Percentiles rank a stretch among this genome's conserved stretches.
phyloP scores from a whole-genome alignment of 2,888 invertebrate genomes.

The Sussaba pulchella region DNA sequence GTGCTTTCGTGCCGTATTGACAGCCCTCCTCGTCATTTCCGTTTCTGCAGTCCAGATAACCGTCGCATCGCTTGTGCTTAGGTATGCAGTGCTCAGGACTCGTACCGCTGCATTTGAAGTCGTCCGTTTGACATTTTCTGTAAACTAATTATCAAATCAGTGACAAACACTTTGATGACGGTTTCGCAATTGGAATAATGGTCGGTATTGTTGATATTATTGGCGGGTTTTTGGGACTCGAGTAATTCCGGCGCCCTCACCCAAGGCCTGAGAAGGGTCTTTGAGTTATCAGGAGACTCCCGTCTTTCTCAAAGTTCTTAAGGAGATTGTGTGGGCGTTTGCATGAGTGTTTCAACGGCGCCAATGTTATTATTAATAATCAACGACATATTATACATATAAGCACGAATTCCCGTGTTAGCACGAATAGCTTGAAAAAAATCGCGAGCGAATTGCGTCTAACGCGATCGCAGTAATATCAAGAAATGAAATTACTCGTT shows the following conservation, averaged over 20 bases:
- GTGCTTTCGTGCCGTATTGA: slow-evolving; percentile 84
- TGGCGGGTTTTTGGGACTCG: too few species aligned
- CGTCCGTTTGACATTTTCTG: slow-evolving; percentile 93
- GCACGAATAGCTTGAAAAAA: slow-evolving; percentile 37
- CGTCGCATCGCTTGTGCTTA: slow-evolving; percentile 95
- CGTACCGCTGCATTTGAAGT: slow-evolving; percentile 92
- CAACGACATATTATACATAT: too few species aligned
- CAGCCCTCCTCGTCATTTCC: slow-evolving; percentile 93
- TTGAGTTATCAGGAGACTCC: too few species aligned
- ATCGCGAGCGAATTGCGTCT: slow-evolving; percentile 29
- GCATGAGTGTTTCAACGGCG: too few species aligned
- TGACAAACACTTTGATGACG: too few species aligned
- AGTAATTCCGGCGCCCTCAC: too few species aligned
- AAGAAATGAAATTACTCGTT: slow-evolving; percentile 46
- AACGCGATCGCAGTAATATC: slow-evolving; percentile 25
- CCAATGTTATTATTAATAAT: too few species aligned
- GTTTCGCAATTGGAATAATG: too few species aligned
- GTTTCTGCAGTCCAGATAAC: slow-evolving; percentile 94
- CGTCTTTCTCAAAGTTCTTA: too few species aligned
- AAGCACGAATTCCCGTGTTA: slow-evolving; percentile 4
- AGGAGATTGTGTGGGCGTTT: too few species aligned
- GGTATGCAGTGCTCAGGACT: slow-evolving; percentile 93
- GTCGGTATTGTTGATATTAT: too few species aligned
- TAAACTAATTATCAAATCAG: slow-evolving; percentile 87
- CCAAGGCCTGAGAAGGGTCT: too few species aligned